Percentiles rank a stretch among this genome's conserved stretches.
These are phyloP conservation scores for Helicoverpa assulta DNA, from an alignment of 2,888 invertebrate species.

Conservation along the genomic window DNA sequence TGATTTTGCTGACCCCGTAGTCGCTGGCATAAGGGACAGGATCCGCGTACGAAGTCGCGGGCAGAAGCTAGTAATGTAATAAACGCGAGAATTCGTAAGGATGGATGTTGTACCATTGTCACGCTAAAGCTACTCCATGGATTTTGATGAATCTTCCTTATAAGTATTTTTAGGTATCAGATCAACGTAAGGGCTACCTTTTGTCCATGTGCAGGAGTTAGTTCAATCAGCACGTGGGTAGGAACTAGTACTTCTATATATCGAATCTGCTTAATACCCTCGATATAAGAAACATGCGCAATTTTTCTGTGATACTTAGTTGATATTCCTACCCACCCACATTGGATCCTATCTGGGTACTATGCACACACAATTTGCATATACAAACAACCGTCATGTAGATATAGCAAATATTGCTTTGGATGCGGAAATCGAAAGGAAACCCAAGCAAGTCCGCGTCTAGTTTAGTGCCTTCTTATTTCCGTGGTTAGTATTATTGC, in stretches of 20 bases:
- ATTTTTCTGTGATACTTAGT: slow-evolving; percentile 10
- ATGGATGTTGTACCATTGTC: too few relatives aligned
- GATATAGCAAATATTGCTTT: slow-evolving; percentile 44
- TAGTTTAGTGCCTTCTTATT: slow-evolving; percentile 33
- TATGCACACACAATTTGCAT: slow-evolving; percentile 40
- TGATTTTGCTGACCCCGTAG: too few relatives aligned
- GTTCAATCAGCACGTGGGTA: too few relatives aligned
- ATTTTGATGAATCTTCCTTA: too few relatives aligned
- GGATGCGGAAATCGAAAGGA: slow-evolving; percentile 51
- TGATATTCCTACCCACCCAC: slow-evolving; percentile 4
- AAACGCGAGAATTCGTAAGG: too few relatives aligned
- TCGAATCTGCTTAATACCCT: not conserved
- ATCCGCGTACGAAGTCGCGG: too few relatives aligned
- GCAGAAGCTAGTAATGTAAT: too few relatives aligned
- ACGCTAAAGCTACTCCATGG: too few relatives aligned
- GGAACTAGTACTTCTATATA: not conserved
- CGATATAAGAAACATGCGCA: not conserved
- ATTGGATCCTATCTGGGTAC: not conserved
- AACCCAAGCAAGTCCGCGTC: slow-evolving; percentile 28
- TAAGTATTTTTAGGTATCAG: too few relatives aligned
- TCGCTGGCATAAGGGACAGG: too few relatives aligned
- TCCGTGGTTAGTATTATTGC: slow-evolving; percentile 28
- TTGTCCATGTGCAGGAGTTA: too few relatives aligned
- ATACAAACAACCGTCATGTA: slow-evolving; percentile 31
- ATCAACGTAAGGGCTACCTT: too few relatives aligned